Conservation (phyloP, 2,113 vertebrate genomes). For the Aegotheles bennettii region DNA sequence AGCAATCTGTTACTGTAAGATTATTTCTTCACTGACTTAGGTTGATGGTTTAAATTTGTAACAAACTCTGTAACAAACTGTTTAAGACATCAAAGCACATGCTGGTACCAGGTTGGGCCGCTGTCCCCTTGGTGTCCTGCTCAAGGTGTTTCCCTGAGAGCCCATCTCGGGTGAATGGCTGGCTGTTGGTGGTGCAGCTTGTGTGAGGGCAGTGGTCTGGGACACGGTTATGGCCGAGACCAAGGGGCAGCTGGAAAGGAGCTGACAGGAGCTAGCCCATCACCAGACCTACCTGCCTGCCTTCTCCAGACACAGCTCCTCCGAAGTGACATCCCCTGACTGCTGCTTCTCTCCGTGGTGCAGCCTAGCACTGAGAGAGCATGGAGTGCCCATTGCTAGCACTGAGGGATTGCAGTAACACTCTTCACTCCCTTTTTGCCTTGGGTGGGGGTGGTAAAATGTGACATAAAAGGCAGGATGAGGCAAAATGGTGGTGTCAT, state of each 20-base stretch:
- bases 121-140: background rate
- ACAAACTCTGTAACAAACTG: background rate
- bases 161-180: too few relatives aligned
- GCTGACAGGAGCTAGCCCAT: rapidly evolving
- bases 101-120: background rate
- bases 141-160: background rate
- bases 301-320: background rate
- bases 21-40: background rate
- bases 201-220: background rate
- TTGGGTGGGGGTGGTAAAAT: background rate
- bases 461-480: background rate
- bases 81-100: background rate
- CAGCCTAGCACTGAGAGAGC: background rate
- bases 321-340: rapidly evolving
- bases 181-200: background rate
- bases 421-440: background rate
- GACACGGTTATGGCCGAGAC: background rate
- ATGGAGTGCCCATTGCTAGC: background rate
- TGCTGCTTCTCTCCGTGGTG: background rate
- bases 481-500: background rate
- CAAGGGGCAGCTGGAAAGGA: background rate
- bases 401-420: background rate
- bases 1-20: background rate
- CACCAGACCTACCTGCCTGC: background rate
- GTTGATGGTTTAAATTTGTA: background rate